phyloP scores from a whole-genome alignment of 2,888 invertebrate genomes.

The Acanthococcus lagerstroemiae region DNA sequence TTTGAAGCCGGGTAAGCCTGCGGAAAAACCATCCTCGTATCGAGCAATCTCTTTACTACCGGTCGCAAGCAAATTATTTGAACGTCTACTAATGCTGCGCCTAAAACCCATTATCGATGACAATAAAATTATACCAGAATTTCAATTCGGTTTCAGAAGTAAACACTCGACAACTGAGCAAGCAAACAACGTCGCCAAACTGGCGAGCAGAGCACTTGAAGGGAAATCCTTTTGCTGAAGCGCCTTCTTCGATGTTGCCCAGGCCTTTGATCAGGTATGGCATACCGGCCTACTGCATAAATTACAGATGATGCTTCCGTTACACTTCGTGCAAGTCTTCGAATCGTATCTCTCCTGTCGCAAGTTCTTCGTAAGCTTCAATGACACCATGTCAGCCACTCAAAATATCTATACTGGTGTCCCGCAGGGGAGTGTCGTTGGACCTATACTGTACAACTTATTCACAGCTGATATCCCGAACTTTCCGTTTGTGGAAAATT shows the following conservation, averaged over 20 bases:
- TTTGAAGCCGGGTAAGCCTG: too few species aligned
- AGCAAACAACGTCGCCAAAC: background rate
- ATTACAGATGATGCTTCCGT: background rate
- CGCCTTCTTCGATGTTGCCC: background rate
- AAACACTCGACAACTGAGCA: background rate
- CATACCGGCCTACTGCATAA: background rate
- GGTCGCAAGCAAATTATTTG: too few species aligned
- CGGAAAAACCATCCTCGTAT: too few species aligned
- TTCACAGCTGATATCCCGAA: background rate
- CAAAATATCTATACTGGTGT: background rate
- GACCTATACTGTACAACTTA: too few species aligned
- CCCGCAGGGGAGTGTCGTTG: background rate
- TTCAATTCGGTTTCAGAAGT: background rate
- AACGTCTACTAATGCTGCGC: background rate
- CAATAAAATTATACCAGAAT: background rate
- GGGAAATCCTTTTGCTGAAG: background rate
- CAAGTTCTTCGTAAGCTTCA: too few species aligned
- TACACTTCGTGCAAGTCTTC: background rate
- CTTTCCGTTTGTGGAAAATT: background rate
- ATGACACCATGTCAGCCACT: background rate
- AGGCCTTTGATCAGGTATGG: constrained; percentile 1
- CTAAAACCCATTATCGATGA: background rate
- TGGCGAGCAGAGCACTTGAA: background rate
- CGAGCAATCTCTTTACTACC: too few species aligned
- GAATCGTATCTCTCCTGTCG: background rate